phyloP scores from a whole-genome alignment of 2,888 invertebrate species.

The Horisme vitalbata region DNA sequence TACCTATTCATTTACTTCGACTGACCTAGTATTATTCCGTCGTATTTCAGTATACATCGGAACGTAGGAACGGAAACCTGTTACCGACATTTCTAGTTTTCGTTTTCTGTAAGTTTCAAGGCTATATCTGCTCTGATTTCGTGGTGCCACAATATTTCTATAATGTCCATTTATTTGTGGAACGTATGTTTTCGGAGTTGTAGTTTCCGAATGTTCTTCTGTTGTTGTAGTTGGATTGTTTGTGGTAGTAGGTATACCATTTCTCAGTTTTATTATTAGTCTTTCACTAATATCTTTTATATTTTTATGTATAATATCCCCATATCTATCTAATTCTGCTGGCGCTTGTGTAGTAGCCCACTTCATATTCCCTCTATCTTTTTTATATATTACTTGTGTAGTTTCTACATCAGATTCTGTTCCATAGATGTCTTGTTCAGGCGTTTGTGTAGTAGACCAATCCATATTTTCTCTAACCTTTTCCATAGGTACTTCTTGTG shows the following conservation, averaged over 20 bases:
- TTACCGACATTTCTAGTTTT: constrained; percentile 55
- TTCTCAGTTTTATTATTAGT: constrained; percentile 54
- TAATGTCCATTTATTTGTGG: constrained; percentile 74
- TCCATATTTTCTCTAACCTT: constrained; percentile 10
- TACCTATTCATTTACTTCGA: constrained; percentile 18
- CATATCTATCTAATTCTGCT: constrained; percentile 18
- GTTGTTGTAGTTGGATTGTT: constrained; percentile 22
- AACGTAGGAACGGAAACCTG: constrained; percentile 51
- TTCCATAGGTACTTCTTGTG: constrained; percentile 17
- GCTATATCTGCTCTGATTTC: constrained; percentile 46
- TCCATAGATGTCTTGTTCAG: constrained; percentile 3
- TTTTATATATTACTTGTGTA: constrained; percentile 17
- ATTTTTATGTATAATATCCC: constrained; percentile 15
- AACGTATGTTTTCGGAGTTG: constrained; percentile 54
- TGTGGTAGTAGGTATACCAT: constrained; percentile 42
- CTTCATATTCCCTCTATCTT: constrained; percentile 12
- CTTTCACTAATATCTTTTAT: constrained; percentile 31
- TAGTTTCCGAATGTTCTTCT: constrained; percentile 35
- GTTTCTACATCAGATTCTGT: background rate
- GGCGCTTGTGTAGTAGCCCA: constrained; percentile 16
- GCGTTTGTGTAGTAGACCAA: constrained; percentile 11
- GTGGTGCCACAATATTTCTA: constrained; percentile 48
- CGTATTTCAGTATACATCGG: constrained; percentile 69
- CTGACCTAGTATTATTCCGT: constrained; percentile 52
- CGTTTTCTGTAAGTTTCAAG: constrained; percentile 58